phyloP scores from a whole-genome alignment of 2,888 invertebrate species.

The Calliopum simillimum region DNA sequence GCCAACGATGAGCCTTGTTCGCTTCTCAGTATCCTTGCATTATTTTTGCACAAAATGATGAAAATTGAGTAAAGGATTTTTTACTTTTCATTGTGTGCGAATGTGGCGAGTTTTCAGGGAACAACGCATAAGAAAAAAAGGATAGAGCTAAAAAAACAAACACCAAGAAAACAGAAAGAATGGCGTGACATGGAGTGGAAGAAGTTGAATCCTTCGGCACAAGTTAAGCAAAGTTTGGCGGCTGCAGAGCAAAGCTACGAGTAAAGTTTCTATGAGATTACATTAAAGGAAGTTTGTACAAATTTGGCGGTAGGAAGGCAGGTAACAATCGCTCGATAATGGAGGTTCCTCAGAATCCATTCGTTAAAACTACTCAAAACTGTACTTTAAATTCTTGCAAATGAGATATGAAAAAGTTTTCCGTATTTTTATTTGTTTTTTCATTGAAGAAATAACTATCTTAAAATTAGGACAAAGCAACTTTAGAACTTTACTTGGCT shows the following conservation, averaged over 20 bases:
- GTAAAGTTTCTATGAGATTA: constrained; percentile 25
- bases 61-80: constrained; percentile 1
- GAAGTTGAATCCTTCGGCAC: constrained; percentile 52
- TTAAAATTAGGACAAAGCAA: constrained; percentile 11
- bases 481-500: neutral
- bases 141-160: no score
- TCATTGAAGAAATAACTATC: neutral
- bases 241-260: neutral
- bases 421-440: constrained; percentile 21
- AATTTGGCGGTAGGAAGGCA: constrained; percentile 35
- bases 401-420: constrained; percentile 48
- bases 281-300: constrained; percentile 39
- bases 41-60: constrained; percentile 12
- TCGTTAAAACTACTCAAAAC: constrained; percentile 50
- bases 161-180: neutral
- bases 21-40: constrained; percentile 1
- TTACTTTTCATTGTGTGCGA: constrained; percentile 2
- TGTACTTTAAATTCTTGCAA: constrained; percentile 65
- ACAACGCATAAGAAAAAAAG: neutral
- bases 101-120: constrained; percentile 12
- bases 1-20: constrained; percentile 7
- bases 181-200: constrained; percentile 35
- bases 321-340: constrained; percentile 49
- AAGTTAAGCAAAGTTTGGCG: constrained; percentile 31
- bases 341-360: constrained; percentile 1